Conservation (phyloP, 1,140 invertebrate genomes). For the Drosophila mojavensis region DNA sequence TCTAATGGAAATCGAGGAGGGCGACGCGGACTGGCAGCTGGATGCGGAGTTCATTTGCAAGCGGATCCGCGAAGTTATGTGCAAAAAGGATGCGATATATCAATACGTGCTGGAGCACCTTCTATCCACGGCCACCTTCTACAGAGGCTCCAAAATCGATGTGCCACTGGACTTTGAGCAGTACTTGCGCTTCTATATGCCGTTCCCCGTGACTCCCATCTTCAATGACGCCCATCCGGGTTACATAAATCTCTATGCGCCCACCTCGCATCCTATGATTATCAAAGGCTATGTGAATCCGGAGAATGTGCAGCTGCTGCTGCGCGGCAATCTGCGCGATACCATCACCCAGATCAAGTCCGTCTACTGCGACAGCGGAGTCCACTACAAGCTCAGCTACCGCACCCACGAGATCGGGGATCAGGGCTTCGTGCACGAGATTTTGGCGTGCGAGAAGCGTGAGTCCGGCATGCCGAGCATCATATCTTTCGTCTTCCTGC, state of each 20-base stretch:
- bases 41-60: conserved; percentile 51
- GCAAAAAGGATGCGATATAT: conserved; percentile 57
- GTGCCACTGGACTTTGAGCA: conserved; percentile 59
- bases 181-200: conserved; percentile 55
- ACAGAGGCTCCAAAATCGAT: conserved; percentile 57
- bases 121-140: conserved; percentile 54
- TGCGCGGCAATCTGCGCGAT: conserved; percentile 51
- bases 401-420: conserved; percentile 61
- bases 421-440: conserved; percentile 62
- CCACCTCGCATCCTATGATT: conserved; percentile 49
- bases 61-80: conserved; percentile 45
- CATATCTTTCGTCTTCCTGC: conserved; percentile 60
- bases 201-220: conserved; percentile 54
- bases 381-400: conserved; percentile 50
- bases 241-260: conserved; percentile 50
- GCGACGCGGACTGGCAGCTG: conserved; percentile 42
- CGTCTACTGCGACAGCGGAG: conserved; percentile 38
- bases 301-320: conserved; percentile 49
- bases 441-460: conserved; percentile 49
- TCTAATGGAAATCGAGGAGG: conserved; percentile 47
- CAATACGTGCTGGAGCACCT: conserved; percentile 46
- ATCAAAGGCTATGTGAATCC: conserved; percentile 50
- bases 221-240: conserved; percentile 54
- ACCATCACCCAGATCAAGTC: conserved; percentile 30
- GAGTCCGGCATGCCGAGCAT: conserved; percentile 50